Base-by-base conservation (phyloP, 2,113 vertebrate species). In the Columba livia region DNA sequence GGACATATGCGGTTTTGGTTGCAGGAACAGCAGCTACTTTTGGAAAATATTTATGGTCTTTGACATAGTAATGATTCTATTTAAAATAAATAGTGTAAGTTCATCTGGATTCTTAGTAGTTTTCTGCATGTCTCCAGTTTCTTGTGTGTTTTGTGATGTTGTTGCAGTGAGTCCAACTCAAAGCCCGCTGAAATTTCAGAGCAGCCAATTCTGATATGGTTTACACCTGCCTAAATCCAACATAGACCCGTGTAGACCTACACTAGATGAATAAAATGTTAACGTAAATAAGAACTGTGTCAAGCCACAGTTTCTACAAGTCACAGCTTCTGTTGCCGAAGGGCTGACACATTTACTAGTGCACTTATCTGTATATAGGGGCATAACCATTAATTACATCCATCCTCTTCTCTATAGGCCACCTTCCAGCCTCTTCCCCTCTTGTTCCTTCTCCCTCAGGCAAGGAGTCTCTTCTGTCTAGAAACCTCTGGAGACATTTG, bases 311-410 rank as follows among this genome's bases (percentile, higher is more conserved):
- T 61, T 95, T 88, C 66, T 38, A 61, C 72, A 79, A 69, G n/a
- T 14, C 38, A 20, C 12, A 54, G 66, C 85, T 91, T 77, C 73
- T 70, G 70, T 73, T 5, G 95, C 96, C 83, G 15, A 79, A 82
- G 95, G 93, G 94, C 88, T 94, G 84, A 81, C 79, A 94, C 85
- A 79, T 87, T 94, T 94, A 75, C 90, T 79, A 44, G 72, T 60
- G 90, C 93, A 88, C 31, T 89, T 94, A 94, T 89, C 94, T 87
- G 89, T 90, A 85, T 62, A 85, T 38, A 80, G 4, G 53, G 85
- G 51, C 73, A 94, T 23, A 79, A 60, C 67, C 93, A 90, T 93
- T 91, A 93, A 95, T 94, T 95, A 95, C 62, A 51, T 82, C 72
- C 0, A 2, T 90, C 91, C 71, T 96, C 70, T 86, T 94, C 93